phyloP scores from a whole-genome alignment of 2,888 invertebrate genomes.

The Agapetus fuscipes region DNA sequence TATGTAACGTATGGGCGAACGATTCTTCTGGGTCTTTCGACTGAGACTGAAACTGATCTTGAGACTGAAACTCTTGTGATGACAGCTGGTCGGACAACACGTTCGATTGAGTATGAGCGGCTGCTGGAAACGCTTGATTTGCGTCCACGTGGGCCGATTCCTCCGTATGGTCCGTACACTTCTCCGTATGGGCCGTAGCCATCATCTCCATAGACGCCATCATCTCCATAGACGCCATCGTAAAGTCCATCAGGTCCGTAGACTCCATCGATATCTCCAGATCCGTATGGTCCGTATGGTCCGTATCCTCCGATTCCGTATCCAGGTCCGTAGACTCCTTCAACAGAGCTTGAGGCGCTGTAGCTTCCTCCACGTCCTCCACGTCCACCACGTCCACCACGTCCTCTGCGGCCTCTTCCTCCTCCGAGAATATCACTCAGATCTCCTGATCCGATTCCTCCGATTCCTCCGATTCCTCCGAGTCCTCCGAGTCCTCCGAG shows the following conservation, averaged over 20 bases:
- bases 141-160: no score
- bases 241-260: not conserved
- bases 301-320: not conserved
- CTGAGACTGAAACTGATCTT: not conserved
- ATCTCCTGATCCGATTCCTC: conserved; percentile 3
- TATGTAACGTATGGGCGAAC: no score
- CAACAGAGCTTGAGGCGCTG: not conserved
- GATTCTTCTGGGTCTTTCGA: not conserved
- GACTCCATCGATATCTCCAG: not conserved
- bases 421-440: not conserved
- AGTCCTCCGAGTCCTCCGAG: not conserved
- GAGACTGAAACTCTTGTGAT: no score
- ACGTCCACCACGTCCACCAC: not conserved
- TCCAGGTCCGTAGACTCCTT: not conserved
- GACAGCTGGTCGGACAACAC: no score
- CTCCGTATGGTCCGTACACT: no score
- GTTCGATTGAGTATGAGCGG: no score
- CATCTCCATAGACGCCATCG: no score
- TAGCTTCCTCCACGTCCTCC: not conserved
- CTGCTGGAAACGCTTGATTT: no score
- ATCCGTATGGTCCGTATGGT: not conserved
- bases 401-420: not conserved
- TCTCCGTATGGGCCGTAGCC: no score
- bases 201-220: no score
- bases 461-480: not conserved